These are phyloP conservation scores for Anhinga anhinga DNA, from an alignment of 2,113 vertebrate species.

Conservation along the genomic window DNA sequence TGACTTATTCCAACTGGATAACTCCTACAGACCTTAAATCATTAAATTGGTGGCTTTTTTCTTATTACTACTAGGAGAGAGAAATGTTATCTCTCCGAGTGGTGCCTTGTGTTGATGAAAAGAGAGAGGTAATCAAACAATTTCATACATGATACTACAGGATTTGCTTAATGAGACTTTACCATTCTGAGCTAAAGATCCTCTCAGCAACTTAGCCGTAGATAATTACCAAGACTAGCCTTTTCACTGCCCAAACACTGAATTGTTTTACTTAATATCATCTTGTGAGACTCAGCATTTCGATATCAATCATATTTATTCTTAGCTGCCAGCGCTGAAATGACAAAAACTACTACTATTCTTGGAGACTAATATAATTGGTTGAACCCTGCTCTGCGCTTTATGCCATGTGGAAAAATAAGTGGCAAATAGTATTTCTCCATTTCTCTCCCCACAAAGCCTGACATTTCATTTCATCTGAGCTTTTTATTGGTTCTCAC, in stretches of 20 bases:
- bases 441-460: not conserved
- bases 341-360: conserved; percentile 41
- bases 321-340: conserved; percentile 10
- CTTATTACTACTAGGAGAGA: not conserved
- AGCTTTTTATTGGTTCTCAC: conserved; percentile 59
- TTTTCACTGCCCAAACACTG: not conserved
- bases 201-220: not conserved
- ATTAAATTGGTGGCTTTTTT: not conserved
- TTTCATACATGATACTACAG: not conserved
- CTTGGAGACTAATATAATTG: conserved; percentile 7
- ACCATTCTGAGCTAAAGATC: not conserved
- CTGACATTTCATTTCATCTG: conserved; percentile 57
- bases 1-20: not conserved
- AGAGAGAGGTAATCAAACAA: not conserved
- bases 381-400: conserved; percentile 14
- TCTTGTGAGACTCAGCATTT: not conserved
- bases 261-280: not conserved
- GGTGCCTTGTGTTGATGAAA: not conserved
- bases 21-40: not conserved
- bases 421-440: conserved; percentile 25
- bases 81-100: not conserved
- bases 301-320: not conserved
- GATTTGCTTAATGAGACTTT: not conserved
- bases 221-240: not conserved
- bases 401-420: conserved; percentile 34